Evolutionary conservation across 64 coral and sea anemone genomes (phyloP).

Genomic region (Montipora efflorescens): DNA sequence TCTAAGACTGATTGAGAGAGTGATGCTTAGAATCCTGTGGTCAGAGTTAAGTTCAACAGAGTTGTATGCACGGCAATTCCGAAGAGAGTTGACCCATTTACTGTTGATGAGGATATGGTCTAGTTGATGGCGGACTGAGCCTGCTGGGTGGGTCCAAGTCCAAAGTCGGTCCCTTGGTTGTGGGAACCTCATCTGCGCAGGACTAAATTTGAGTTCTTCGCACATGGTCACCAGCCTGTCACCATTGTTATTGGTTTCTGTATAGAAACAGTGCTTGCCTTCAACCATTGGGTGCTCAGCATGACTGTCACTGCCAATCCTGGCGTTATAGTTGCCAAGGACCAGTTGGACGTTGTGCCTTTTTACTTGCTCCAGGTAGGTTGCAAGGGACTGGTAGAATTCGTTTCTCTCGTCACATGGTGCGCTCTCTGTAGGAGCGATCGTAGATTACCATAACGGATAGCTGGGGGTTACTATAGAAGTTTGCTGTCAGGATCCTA

Average conservation of each 20-base stretch:
- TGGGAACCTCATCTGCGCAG: background rate
- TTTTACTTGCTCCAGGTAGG: conserved; percentile 7
- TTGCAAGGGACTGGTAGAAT: background rate
- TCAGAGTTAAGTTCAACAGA: conserved; percentile 47
- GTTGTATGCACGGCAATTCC: conserved; percentile 46
- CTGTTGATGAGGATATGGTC: conserved; percentile 43
- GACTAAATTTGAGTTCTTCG: background rate
- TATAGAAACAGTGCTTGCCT: background rate
- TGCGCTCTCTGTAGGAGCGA: too few relatives aligned
- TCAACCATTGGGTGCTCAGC: background rate
- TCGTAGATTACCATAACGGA: too few relatives aligned
- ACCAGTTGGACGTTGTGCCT: conserved; percentile 35
- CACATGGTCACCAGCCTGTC: background rate
- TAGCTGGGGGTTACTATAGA: too few relatives aligned
- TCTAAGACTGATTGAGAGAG: background rate
- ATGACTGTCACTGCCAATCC: conserved; percentile 41
- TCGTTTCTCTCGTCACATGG: too few relatives aligned
- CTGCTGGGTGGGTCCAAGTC: background rate
- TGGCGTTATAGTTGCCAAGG: conserved; percentile 36
- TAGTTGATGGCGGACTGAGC: background rate
- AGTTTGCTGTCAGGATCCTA: too few relatives aligned
- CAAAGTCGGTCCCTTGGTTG: background rate
- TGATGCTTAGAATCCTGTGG: conserved; percentile 35
- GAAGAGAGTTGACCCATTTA: conserved; percentile 53
- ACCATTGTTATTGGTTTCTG: background rate